Evolutionary conservation across 2,888 invertebrate species (phyloP), one percentile per base, ranked within the genome.

Genomic region (Eupsilia transversa): DNA sequence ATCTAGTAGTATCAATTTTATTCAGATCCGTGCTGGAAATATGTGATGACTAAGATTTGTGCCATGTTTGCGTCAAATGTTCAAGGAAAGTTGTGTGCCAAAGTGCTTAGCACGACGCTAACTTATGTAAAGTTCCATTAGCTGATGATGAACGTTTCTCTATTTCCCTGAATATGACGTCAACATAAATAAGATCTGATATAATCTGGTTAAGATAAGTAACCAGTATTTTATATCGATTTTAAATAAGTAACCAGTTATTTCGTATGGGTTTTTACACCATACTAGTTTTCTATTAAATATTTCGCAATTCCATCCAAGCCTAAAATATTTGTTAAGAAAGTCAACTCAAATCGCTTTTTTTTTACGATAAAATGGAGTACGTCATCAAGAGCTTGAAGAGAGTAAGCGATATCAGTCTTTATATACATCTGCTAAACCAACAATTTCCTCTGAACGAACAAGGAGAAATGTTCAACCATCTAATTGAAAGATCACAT

Each of bases 401-500:
- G 12, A 33, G 2, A 41, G 10, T 3, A 43, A 61, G 33, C 38
- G 27, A 10, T 33, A 63, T 35, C 14, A 35, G 41, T 59, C 0
- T 52, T 30, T 41, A 17, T 20, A 23, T 6, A 38, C 52, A 43
- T 35, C 14, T 20, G 6, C 1, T 27, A 33, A 41, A 65, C 41
- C 35, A 65, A 74, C 49, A 33, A 52, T 49, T 35, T 35, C 23
- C 43, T 30, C 6, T 46, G 5, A 65, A 46, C 17, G 7, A 30
- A 80, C 35, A 4, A 64, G 73, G 52, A 61, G 14, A 27, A 64
- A 64, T 64, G 38, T 67, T 68, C 57, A 80, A 56, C 23, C 2
- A 57, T 64, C 17, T 70, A 70, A 82, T 69, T 80, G 57, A 35
- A 80, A 46, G 27, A 75, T 38, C 67, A 75, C 41, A 72, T 46